Base-by-base conservation (phyloP, 2,888 invertebrate genomes). In the Therioaphis trifolii region DNA sequence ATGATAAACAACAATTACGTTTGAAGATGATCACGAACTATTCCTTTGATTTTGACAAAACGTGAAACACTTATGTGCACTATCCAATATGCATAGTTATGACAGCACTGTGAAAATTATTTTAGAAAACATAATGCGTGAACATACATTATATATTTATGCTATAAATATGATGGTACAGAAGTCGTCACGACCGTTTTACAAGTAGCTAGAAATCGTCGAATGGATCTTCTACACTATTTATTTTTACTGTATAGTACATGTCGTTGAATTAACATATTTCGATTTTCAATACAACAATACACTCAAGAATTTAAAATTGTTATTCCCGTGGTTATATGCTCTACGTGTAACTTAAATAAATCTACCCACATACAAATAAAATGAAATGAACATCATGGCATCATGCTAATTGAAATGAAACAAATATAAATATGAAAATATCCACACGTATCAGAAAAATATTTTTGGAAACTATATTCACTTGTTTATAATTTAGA, bases 161-260 rank as follows among this genome's bases (percentile, higher is more conserved):
- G 61, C n/a, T n/a, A 63, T 46, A 46, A 63, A 63, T 63, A 14
- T 63, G 43, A 49, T 15, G 63, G 63, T 29, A n/a, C n/a, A n/a
- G n/a, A n/a, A 75, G 61, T 61, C 61, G 61, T 77, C 76, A 77
- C 76, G 76, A 77, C 49, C 14, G n/a, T 77, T 77, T 29, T 63
- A 77, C 76, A 77, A 77, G 76, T 76, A 63, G 63, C 21, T 49
- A 46, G 49, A 76, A 63, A 76, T 63, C 14, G 76, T 29, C 49
- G 63, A 63, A 29, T 14, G 29, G 43, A 12, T 29, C 14, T 77
- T 29, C 27, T 75, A 55, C 21, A 7, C n/a, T n/a, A 43, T 69
- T 46, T 15, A 24, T 24, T 69, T 27, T 18, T 72, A 14, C 18
- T 21, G n/a, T 43, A 35, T 35, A 52, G 21, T 43, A n/a, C 63